Evolutionary conservation across 2,113 vertebrate species (phyloP).

Genomic region (Lipophrys pholis): DNA sequence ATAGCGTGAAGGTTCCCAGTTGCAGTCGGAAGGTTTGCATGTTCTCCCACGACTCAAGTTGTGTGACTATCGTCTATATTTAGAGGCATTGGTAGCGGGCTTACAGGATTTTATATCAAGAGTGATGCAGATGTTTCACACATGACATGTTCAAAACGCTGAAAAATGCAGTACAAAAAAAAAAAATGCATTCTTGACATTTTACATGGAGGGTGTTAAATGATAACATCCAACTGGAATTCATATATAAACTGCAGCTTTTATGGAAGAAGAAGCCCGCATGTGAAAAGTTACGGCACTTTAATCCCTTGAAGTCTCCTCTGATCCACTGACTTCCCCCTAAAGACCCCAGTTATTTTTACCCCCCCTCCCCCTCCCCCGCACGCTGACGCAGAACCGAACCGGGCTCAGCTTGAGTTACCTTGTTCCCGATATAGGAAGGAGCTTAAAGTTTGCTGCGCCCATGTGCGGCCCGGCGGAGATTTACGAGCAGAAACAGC

Average conservation of each 20-base stretch:
- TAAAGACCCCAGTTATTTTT: slow-evolving; percentile 77
- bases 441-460: slow-evolving; percentile 56
- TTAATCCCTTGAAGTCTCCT: slow-evolving; percentile 49
- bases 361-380: slow-evolving; percentile 1
- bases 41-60: too few relatives aligned
- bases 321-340: slow-evolving; percentile 65
- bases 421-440: slow-evolving; percentile 81
- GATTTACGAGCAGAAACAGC: slow-evolving; percentile 78
- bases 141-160: too few relatives aligned
- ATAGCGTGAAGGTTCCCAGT: too few relatives aligned
- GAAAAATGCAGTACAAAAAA: too few relatives aligned
- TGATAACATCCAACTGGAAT: too few relatives aligned
- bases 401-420: slow-evolving; percentile 76
- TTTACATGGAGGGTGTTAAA: too few relatives aligned
- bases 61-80: too few relatives aligned
- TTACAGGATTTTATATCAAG: too few relatives aligned
- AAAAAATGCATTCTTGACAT: too few relatives aligned
- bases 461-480: slow-evolving; percentile 20
- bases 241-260: neutral
- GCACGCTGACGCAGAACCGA: slow-evolving; percentile 40
- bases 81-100: too few relatives aligned
- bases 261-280: slow-evolving; percentile 9
- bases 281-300: slow-evolving; percentile 17
- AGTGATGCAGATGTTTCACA: too few relatives aligned
- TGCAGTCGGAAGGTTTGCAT: too few relatives aligned